A percentile compares a stretch with the other conserved stretches of the same genome.
phyloP scores from a whole-genome alignment of 2,797 vertebrate species.

The Megaceryle alcyon region DNA sequence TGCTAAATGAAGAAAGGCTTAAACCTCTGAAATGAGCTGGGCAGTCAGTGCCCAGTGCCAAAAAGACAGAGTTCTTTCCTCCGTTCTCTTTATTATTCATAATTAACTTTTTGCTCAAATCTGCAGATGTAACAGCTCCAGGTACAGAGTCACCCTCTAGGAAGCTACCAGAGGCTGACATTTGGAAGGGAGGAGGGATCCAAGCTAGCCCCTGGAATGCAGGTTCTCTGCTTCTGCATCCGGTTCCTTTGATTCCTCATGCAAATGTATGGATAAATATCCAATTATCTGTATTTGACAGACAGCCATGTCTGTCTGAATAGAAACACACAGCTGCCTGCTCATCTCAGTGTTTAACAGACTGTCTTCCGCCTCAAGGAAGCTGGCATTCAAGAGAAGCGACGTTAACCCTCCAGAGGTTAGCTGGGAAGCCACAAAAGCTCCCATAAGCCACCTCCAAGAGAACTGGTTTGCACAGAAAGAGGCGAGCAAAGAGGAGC shows the following conservation, averaged over 20 bases:
- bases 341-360: neutral
- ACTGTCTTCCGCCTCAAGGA: neutral
- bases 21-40: neutral
- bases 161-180: neutral
- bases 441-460: fast-evolving
- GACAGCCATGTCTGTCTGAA: neutral
- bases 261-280: conserved; percentile 33
- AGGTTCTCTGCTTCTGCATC: neutral
- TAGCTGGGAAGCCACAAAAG: neutral
- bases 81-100: neutral
- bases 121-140: neutral
- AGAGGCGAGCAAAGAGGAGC: neutral
- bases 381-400: neutral
- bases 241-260: neutral
- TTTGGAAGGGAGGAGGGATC: neutral
- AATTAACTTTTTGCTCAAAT: neutral
- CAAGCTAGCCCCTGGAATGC: neutral
- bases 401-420: neutral
- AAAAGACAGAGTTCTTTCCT: neutral
- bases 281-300: conserved; percentile 36
- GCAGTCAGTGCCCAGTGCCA: neutral
- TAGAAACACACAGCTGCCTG: neutral
- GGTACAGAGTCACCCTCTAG: neutral
- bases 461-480: neutral
- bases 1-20: neutral